Evolutionary conservation across 1,140 invertebrate species (phyloP).

Genomic region (Lucilia sericata): DNA sequence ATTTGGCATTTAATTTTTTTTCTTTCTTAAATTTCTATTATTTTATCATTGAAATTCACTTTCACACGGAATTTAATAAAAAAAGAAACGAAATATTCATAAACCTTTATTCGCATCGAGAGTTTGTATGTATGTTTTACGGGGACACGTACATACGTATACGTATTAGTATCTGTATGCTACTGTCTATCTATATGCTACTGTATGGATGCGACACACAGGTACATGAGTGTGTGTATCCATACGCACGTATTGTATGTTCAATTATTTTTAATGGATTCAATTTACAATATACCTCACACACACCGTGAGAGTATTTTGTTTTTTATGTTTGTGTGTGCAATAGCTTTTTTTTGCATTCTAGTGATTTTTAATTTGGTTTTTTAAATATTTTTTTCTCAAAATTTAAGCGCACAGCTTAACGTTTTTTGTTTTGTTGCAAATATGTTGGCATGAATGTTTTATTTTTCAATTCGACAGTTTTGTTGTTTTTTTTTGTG

Average conservation of each 20-base stretch:
- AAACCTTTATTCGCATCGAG: neutral
- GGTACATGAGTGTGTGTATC: neutral
- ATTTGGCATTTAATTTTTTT: neutral
- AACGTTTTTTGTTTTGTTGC: neutral
- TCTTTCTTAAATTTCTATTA: constrained; percentile 5
- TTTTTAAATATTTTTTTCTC: neutral
- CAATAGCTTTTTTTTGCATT: neutral
- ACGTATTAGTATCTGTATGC: neutral
- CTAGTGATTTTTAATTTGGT: neutral
- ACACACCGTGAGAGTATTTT: neutral
- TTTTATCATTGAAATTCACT: constrained; percentile 15
- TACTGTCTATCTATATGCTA: no score
- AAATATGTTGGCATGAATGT: neutral
- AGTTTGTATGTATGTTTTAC: neutral
- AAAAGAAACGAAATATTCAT: neutral
- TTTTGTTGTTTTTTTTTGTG: neutral
- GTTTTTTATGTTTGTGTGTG: neutral
- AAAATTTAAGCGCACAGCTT: neutral
- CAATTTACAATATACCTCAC: neutral
- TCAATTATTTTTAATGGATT: constrained; percentile 9
- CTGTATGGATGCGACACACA: neutral
- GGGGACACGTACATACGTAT: neutral
- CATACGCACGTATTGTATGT: neutral
- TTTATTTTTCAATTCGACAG: neutral
- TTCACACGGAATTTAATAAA: neutral